Base-by-base conservation (phyloP, 2,888 invertebrate genomes). In the Pyrrhia umbra region DNA sequence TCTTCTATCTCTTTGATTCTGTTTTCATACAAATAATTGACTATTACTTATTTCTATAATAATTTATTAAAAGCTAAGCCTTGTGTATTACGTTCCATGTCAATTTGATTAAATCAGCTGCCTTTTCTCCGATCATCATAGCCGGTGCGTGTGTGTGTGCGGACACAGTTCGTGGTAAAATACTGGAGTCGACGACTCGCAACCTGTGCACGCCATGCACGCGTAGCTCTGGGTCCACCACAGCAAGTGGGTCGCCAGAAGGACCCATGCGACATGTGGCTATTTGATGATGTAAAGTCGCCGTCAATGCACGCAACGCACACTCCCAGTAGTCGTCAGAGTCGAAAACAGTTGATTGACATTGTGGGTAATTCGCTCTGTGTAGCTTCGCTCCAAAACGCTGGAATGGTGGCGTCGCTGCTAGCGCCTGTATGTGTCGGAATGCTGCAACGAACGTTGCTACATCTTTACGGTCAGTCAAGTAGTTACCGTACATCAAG, bases 401-500 rank as follows among this genome's bases (percentile, higher is more conserved):
- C 80, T 95, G 95, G 85, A 97, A 96, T 0, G 96, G 95, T 1
- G 95, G 92, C 2, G 96, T 96, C 42, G 95, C 82, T 0, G 95
- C 91, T 16, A 97, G 85, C 47, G 94, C 91, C 65, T 97, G 95
- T 1, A 96, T 87, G 64, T 96, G 95, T 74, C 97, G 96, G 42
- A 97, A 96, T 0, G 96, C 95, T 15, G 95, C 95, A 5, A 97
- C 86, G 50, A 96, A 89, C 0, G 96, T 96, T n/a, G 95, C 94
- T 0, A 96, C 88, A 79, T 98, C 95, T 21, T 75, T 86, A 4
- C 95, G 95, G 82, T 97, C 95, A 0, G 95, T 95, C 65, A 98
- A 95, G 86, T 98, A 98, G 81, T 98, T 97, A 0, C 98, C 97
- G 79, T 97, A 96, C 77, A 98, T 96, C n/a, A 96, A 90, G 0